Conservation (phyloP, 2,113 vertebrate genomes). For the Phyllopteryx taeniolatus region DNA sequence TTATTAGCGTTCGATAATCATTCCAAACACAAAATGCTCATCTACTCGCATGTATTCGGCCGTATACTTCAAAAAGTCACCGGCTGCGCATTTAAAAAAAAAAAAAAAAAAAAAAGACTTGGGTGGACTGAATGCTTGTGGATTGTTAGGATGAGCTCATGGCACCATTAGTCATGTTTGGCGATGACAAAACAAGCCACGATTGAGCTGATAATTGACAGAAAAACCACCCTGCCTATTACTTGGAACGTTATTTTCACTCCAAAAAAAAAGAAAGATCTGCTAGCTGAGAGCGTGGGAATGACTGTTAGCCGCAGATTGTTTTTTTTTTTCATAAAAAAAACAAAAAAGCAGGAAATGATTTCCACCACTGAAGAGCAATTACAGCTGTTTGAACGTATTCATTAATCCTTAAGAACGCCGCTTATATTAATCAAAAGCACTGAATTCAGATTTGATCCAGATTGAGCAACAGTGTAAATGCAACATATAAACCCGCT, state of each 20-base stretch:
- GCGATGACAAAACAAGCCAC: neutral
- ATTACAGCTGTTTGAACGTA: neutral
- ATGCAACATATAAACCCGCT: no score
- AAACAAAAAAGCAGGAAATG: neutral
- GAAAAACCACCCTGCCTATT: neutral
- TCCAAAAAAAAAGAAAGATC: neutral
- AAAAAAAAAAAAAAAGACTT: neutral
- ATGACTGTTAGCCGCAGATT: neutral
- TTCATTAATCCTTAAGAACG: neutral
- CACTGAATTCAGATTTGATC: no score
- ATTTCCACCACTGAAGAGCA: neutral
- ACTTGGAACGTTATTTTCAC: neutral
- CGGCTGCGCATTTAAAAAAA: neutral
- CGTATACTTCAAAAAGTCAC: neutral
- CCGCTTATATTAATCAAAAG: neutral
- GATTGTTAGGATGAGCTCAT: slow-evolving; percentile 5
- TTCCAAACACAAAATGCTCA: neutral
- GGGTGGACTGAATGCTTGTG: neutral
- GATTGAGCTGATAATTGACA: neutral
- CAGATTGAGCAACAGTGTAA: no score
- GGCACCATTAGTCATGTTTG: slow-evolving; percentile 3
- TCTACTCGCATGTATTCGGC: neutral
- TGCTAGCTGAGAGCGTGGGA: neutral
- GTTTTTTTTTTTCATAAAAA: neutral
- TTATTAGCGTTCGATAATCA: neutral